phyloP scores from a whole-genome alignment of 1,140 invertebrate genomes.

The Nephila pilipes region DNA sequence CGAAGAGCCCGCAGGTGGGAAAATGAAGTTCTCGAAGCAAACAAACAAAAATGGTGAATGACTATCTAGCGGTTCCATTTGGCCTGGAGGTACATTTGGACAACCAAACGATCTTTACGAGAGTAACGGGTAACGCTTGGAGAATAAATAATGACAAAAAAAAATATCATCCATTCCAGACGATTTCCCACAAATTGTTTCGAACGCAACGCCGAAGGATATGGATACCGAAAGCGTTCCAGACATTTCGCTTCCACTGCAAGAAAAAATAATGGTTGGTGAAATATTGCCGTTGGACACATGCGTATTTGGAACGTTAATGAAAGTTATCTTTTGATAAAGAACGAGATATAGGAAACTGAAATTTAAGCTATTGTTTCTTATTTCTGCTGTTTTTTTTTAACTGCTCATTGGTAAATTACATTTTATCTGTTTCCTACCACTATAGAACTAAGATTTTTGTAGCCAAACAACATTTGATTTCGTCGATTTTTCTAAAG shows the following conservation, averaged over 20 bases:
- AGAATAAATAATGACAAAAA: neutral
- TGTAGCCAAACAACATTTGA: too few relatives aligned
- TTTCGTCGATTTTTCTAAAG: too few relatives aligned
- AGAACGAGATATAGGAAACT: neutral
- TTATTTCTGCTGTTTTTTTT: neutral
- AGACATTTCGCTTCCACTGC: neutral
- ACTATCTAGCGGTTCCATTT: neutral
- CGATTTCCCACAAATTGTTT: constrained; percentile 31
- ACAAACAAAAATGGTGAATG: neutral
- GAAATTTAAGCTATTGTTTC: neutral
- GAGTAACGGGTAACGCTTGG: constrained; percentile 28
- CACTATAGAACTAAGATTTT: too few relatives aligned
- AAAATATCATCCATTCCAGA: constrained; percentile 5
- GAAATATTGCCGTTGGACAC: neutral
- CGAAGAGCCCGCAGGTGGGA: neutral
- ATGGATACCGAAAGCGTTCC: constrained; percentile 32
- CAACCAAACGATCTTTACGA: neutral
- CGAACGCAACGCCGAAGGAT: constrained; percentile 7
- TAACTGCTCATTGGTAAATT: too few relatives aligned
- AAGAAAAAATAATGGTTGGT: neutral
- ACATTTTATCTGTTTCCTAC: too few relatives aligned
- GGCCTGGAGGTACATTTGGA: neutral
- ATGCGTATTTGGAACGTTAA: neutral
- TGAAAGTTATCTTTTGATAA: constrained; percentile 7
- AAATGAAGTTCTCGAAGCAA: neutral